Conservation (phyloP, 2,113 vertebrate genomes). For the Zosterops pallidus region DNA sequence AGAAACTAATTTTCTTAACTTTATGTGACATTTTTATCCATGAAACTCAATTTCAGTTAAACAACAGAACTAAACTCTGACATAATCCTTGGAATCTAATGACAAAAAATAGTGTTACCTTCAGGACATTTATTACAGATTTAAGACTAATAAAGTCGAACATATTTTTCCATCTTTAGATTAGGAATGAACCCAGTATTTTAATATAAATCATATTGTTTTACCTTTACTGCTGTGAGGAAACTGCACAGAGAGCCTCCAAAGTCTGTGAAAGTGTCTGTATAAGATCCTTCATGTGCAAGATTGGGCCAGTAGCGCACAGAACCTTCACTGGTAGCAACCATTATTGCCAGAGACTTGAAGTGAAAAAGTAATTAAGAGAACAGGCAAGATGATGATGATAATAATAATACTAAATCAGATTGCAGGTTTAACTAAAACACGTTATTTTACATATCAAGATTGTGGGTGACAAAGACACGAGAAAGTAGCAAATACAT, state of each 20-base stretch:
- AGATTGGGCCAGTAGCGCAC: constrained; percentile 90
- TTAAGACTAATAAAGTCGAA: not conserved
- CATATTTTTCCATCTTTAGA: not conserved
- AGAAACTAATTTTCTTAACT: not conserved
- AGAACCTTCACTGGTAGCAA: constrained; percentile 82
- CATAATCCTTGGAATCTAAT: not conserved
- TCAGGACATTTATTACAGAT: not conserved
- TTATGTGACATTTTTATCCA: not conserved
- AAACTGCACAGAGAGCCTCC: constrained; percentile 82
- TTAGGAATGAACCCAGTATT: not conserved
- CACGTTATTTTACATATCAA: not conserved
- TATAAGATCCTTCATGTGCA: constrained; percentile 84
- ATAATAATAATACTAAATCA: not conserved
- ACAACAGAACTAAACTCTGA: not conserved
- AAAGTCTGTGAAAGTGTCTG: constrained; percentile 79
- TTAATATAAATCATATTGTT: not conserved
- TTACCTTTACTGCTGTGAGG: constrained; percentile 86
- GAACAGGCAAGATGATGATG: not conserved
- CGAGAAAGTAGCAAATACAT: not conserved
- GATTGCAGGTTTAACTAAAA: not conserved
- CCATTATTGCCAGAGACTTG: constrained; percentile 84
- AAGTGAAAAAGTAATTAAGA: not conserved
- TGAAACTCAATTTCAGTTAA: not conserved
- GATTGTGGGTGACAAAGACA: not conserved
- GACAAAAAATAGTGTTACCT: not conserved